Base-by-base conservation (phyloP, 1,140 invertebrate genomes). In the Drosophila gunungcola region DNA sequence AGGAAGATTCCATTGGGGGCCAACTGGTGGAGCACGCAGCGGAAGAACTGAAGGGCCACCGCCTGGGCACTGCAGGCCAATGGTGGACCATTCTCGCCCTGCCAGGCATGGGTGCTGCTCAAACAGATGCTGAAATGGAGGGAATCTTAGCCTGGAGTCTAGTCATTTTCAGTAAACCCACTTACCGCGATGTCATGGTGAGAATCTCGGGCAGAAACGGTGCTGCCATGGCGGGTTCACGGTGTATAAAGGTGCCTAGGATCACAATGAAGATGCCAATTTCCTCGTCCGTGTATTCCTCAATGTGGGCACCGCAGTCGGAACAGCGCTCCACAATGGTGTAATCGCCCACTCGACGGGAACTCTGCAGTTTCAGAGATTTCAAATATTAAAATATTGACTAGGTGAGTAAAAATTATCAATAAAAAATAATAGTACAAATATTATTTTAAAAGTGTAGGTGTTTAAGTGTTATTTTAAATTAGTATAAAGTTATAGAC, bases 261-360 rank as follows among this genome's bases (percentile, higher is more conserved):
- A 97, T 96, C 29, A 99, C 97, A 69, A 99, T 97, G 90, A 98
- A 97, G 27, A 99, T 93, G 1, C 98, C 98, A 39, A 99, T 94
- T 91, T 99, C 98, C 92, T 99, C 98, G 92, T 99, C 98, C 75
- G 97, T 98, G 92, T 99, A 99, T 88, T 98, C 96, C 93, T 99
- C 98, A 76, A 96, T 95, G 1, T 96, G 91, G 56, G 95, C 94
- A 43, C 97, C 97, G 92, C 97, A 98, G 91, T 98, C 96, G 3
- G 96, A 95, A 86, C 93, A 95, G 92, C 95, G 94, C 49, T 96
- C 94, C 69, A 94, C 94, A 49, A 96, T 94, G 65, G 95, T 96
- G 57, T 96, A 96, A 55, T 96, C 95, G 0, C 96, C 96, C 49
- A 96, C 94, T 10, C 96, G 92, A 54, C 94, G 94, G 11, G 93